Evolutionary conservation across 2,113 vertebrate species (phyloP), one percentile per base, ranked within the genome.

Genomic region (Orientallactaga bullata): DNA sequence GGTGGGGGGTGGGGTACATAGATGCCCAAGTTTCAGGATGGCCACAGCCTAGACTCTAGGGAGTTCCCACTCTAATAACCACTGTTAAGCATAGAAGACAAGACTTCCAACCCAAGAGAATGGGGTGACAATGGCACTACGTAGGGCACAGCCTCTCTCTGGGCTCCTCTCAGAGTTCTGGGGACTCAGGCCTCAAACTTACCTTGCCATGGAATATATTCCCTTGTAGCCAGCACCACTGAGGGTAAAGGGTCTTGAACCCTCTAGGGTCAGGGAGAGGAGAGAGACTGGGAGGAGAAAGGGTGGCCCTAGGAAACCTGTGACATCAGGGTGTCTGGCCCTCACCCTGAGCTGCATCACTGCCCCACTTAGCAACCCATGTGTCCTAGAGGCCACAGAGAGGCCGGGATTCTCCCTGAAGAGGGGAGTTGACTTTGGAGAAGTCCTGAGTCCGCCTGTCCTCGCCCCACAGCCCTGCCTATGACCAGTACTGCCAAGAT

Each of bases 401-500:
- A 42, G 16, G 28, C 84, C n/a, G 60, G 39, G 35, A 32, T 66
- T 68, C 65, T 72, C 79, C 83, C 82, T 89, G 13, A 65, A 58
- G 39, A 80, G 35, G 28, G 72, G n/a, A 24, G 9, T 39, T 15
- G 0, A 17, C 51, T 15, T 60, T 55, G 20, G 32, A 21, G 66
- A 39, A 8, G 17, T 85, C 42, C 68, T 94, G 85, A 95, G 47
- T 68, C 28, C 39, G 21, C 47, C 2, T 85, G 79, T 66, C 68
- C 58, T 68, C 71, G 39, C 18, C 71, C 94, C 82, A 66, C 97
- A 99, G 99, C 73, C 97, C 98, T 1, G 97, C 96, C 58, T 98
- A 99, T 78, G 98, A 98, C 81, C 97, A 98, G 73, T 99, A 99
- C 96, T 99, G 99, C 88, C 97, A 87, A 0, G 98, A 99, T 58